Base-by-base conservation (phyloP, 2,888 invertebrate species). In the Crocallis elinguaria region DNA sequence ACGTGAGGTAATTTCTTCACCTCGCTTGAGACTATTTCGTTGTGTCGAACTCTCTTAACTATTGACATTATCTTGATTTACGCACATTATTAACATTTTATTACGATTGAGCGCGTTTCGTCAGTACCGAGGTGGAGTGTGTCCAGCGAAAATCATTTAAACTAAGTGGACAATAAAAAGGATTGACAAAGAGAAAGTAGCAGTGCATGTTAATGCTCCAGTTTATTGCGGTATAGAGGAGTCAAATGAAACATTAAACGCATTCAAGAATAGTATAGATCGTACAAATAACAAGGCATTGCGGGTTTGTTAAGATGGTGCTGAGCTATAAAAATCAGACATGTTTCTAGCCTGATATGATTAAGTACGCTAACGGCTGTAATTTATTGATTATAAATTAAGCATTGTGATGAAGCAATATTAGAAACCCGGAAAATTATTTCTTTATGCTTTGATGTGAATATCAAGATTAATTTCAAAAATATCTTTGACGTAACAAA, bases 1-100 rank as follows among this genome's bases (percentile, higher is more conserved):
- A 77, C 73, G 75, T 80, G 78, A 77, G 76, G 80, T 77, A 74
- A 82, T 87, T 83, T 79, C 82, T 76, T 76, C 81, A 81, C 78
- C 77, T 77, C 70, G 73, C 68, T 69, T 62, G 71, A 75, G 77
- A 82, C 84, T 82, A 82, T 86, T 82, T 79, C 78, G 82, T 84
- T 77, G 80, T 82, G 75, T 84, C 79, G 73, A 77, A 79, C 77
- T 80, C 79, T 82, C 84, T 38, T 49, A 54, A 49, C 42, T 84
- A 82, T 84, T 82, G 87, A 87, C 85, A 82, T 83, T 87, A 88
- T 88, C 88, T 88, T 88, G 88, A 88, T 88, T 87, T 88, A 88
- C 82, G 76, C 74, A 73, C 80, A 85, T 87, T 86, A 87, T 87
- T 86, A 86, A 85, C 84, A 88, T 88, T 88, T 86, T 88, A 88